phyloP scores from a whole-genome alignment of 2,888 invertebrate genomes.

The Globia sparganii region DNA sequence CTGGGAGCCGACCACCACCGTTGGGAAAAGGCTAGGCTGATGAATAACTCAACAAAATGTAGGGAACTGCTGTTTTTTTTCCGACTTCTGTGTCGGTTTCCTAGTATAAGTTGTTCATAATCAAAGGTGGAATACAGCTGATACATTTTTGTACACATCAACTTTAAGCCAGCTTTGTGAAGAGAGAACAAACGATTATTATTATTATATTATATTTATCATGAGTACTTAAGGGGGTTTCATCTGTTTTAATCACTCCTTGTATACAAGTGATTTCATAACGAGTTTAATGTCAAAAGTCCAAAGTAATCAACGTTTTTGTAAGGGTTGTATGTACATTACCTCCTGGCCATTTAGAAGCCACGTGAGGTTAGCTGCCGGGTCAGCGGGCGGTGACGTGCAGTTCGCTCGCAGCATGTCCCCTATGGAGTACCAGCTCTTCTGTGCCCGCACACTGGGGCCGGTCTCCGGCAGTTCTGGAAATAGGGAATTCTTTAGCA shows the following conservation, averaged over 20 bases:
- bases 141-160: too few relatives aligned
- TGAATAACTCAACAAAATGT: not conserved
- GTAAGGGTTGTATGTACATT: conserved; percentile 24
- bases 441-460: conserved; percentile 92
- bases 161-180: too few relatives aligned
- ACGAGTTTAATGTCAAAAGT: not conserved
- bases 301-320: not conserved
- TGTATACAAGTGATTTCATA: not conserved
- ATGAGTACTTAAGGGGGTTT: not conserved
- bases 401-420: conserved; percentile 93
- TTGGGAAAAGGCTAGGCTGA: too few relatives aligned
- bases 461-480: conserved; percentile 92
- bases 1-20: not conserved
- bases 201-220: too few relatives aligned
- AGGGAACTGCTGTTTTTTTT: too few relatives aligned
- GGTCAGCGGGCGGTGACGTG: conserved; percentile 92
- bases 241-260: too few relatives aligned
- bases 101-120: not conserved
- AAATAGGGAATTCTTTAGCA: conserved; percentile 17
- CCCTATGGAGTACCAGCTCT: conserved; percentile 92
- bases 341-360: conserved; percentile 92
- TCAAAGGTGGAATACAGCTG: too few relatives aligned
- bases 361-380: conserved; percentile 92
- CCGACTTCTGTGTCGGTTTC: not conserved
- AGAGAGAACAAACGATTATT: too few relatives aligned